Percentiles rank a stretch among this genome's conserved stretches.
Evolutionary conservation across 2,888 invertebrate genomes (phyloP).

Genomic region (Choristoneura rosaceana): DNA sequence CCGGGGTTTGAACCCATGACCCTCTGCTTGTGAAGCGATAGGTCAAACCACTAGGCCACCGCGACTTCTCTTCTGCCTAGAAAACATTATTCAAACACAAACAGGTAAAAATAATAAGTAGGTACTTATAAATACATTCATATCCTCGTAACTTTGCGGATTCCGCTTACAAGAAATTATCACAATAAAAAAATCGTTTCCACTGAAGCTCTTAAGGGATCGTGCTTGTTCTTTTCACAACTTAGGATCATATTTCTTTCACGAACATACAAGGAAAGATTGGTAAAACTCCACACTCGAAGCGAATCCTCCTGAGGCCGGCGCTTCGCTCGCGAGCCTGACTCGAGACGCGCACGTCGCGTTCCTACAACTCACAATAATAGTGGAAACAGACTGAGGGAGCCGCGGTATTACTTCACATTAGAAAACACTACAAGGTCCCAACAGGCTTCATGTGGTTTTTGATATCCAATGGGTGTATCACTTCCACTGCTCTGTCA

Average conservation of each 20-base stretch:
- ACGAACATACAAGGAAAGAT: slow-evolving; percentile 40
- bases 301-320: slow-evolving; percentile 30
- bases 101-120: not conserved
- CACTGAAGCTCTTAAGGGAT: slow-evolving; percentile 28
- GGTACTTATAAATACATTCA: not conserved
- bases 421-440: slow-evolving; percentile 7
- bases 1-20: too few species aligned
- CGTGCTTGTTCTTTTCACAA: slow-evolving; percentile 41
- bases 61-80: too few species aligned
- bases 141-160: slow-evolving; percentile 10
- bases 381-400: slow-evolving; percentile 26
- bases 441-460: slow-evolving; percentile 1
- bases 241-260: slow-evolving; percentile 41
- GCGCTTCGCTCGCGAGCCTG: slow-evolving; percentile 14
- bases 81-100: not conserved
- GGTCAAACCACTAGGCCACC: too few species aligned
- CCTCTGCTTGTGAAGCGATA: too few species aligned
- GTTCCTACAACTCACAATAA: slow-evolving; percentile 34
- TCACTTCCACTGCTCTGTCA: not conserved
- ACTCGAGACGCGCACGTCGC: slow-evolving; percentile 11
- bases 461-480: not conserved
- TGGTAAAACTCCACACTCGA: slow-evolving; percentile 41
- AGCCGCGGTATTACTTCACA: slow-evolving; percentile 23
- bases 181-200: slow-evolving; percentile 34
- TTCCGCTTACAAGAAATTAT: slow-evolving; percentile 26